Conservation (phyloP, 2,113 vertebrate genomes). For the Sinocyclocheilus anophthalmus region DNA sequence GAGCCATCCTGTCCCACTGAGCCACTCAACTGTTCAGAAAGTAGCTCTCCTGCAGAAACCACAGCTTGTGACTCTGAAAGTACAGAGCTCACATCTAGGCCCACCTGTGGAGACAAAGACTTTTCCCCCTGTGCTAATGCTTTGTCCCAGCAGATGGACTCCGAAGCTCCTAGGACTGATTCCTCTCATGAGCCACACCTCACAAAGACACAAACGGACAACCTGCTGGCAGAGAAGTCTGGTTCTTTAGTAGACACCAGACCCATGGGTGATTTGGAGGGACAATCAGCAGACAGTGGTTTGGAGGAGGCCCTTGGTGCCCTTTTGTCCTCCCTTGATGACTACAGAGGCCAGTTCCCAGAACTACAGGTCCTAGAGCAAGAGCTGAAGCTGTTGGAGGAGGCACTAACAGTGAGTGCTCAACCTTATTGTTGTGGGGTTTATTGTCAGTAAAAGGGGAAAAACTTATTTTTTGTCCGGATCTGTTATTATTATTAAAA, state of each 20-base stretch:
- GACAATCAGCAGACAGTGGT: conserved; percentile 68
- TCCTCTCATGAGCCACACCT: conserved; percentile 19
- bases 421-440: neutral
- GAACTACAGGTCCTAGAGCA: conserved; percentile 91
- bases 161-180: conserved; percentile 24
- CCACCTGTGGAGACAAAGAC: conserved; percentile 17
- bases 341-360: conserved; percentile 93
- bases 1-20: conserved; percentile 8
- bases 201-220: conserved; percentile 39
- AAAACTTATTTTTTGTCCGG: no score
- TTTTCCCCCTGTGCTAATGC: conserved; percentile 19
- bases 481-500: no score
- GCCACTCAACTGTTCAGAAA: conserved; percentile 7
- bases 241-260: conserved; percentile 30
- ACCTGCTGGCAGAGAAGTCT: conserved; percentile 61
- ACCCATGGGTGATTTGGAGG: neutral
- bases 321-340: conserved; percentile 85
- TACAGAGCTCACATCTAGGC: conserved; percentile 3
- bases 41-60: neutral
- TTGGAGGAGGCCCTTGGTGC: conserved; percentile 84
- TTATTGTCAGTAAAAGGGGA: no score
- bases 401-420: conserved; percentile 85
- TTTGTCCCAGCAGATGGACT: conserved; percentile 19
- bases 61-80: conserved; percentile 18
- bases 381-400: conserved; percentile 85